Conservation (phyloP, 2,113 vertebrate species). For the Caretta caretta region DNA sequence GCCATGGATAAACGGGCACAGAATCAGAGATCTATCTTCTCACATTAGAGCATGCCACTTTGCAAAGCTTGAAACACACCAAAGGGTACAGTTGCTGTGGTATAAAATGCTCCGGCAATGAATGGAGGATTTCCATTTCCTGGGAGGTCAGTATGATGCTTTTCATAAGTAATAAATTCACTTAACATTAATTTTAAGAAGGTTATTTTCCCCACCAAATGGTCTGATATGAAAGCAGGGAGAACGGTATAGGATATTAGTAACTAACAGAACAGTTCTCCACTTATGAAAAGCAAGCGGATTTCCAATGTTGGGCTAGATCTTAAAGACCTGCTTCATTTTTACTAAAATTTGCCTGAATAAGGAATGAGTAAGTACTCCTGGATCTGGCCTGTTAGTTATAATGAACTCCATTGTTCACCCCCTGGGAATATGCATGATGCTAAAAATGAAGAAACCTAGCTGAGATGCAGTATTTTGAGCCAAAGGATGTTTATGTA, state of each 20-base stretch:
- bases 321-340: background rate
- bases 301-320: background rate
- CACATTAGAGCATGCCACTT: accelerated
- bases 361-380: background rate
- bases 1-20: background rate
- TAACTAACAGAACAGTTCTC: background rate
- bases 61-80: background rate
- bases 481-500: constrained; percentile 34
- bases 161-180: background rate
- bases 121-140: background rate
- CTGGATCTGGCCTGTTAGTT: background rate
- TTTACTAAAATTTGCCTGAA: constrained; percentile 15
- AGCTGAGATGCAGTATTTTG: background rate
- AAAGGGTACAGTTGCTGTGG: background rate
- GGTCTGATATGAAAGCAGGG: background rate
- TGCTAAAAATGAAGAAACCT: background rate
- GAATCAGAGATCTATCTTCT: background rate
- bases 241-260: background rate
- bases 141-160: accelerated
- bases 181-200: background rate
- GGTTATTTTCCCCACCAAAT: background rate
- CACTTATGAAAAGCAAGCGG: background rate
- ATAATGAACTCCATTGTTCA: background rate
- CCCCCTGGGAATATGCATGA: background rate
- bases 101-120: accelerated